Conservation (phyloP, 64 coral and sea anemone genomes). For the Actinia equina region DNA sequence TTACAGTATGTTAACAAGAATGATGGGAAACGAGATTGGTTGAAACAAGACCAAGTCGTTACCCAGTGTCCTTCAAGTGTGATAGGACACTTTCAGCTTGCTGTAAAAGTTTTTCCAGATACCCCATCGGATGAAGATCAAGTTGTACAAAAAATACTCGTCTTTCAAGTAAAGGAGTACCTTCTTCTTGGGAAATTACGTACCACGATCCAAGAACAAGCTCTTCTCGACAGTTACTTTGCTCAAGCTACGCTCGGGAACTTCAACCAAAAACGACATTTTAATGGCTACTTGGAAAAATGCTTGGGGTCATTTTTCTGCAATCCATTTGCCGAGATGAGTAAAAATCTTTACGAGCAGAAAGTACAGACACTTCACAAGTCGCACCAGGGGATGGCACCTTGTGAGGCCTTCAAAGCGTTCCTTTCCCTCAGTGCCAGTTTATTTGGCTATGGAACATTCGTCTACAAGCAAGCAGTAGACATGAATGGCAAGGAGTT, state of each 20-base stretch:
- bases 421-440: constrained; percentile 46
- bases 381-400: constrained; percentile 65
- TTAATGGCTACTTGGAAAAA: constrained; percentile 65
- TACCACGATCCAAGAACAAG: constrained; percentile 49
- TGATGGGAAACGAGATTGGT: constrained; percentile 69
- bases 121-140: constrained; percentile 33
- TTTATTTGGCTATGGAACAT: constrained; percentile 59
- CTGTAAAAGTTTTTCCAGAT: constrained; percentile 68
- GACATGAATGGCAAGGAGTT: constrained; percentile 50
- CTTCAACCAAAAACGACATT: constrained; percentile 42
- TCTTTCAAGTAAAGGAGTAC: constrained; percentile 53
- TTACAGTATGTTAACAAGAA: constrained; percentile 60
- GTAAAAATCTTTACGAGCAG: constrained; percentile 45
- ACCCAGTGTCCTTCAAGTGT: constrained; percentile 9
- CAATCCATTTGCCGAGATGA: constrained; percentile 52
- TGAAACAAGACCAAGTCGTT: constrained; percentile 62
- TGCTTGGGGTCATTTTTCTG: constrained; percentile 55
- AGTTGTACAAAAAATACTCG: background rate
- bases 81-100: constrained; percentile 49
- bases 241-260: constrained; percentile 71
- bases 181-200: constrained; percentile 62
- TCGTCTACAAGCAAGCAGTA: constrained; percentile 46
- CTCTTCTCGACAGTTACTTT: constrained; percentile 70
- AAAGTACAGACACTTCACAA: constrained; percentile 74
- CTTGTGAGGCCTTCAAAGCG: constrained; percentile 35